phyloP scores from a whole-genome alignment of 2,888 invertebrate genomes.

The Sinotaia quadrata region DNA sequence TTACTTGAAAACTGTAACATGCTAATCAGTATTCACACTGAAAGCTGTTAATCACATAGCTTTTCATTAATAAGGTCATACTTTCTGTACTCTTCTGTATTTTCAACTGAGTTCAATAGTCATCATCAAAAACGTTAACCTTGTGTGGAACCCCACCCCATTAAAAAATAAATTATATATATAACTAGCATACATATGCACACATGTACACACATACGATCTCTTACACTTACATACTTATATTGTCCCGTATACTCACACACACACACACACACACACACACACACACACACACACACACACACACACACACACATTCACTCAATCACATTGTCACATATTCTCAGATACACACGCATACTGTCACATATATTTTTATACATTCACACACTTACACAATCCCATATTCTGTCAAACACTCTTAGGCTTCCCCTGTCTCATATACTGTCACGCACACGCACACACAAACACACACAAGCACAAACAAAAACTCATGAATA shows the following conservation, averaged over 20 bases:
- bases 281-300: background rate
- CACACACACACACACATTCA: background rate
- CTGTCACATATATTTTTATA: background rate
- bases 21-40: too few species aligned
- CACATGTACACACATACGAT: background rate
- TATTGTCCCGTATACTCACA: background rate
- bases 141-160: too few species aligned
- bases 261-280: constrained; percentile 3
- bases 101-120: too few species aligned
- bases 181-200: too few species aligned
- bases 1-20: too few species aligned
- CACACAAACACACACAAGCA: constrained; percentile 4
- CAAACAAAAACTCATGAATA: background rate
- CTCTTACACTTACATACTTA: background rate
- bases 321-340: background rate
- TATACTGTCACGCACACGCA: background rate
- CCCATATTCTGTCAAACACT: too few species aligned
- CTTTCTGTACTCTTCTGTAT: too few species aligned
- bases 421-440: background rate
- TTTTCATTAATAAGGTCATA: too few species aligned
- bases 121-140: too few species aligned
- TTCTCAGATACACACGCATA: background rate
- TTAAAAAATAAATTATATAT: too few species aligned
- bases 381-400: constrained; percentile 3
- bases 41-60: too few species aligned